phyloP scores from a whole-genome alignment of 1,140 invertebrate species.

The Ips typographus region DNA sequence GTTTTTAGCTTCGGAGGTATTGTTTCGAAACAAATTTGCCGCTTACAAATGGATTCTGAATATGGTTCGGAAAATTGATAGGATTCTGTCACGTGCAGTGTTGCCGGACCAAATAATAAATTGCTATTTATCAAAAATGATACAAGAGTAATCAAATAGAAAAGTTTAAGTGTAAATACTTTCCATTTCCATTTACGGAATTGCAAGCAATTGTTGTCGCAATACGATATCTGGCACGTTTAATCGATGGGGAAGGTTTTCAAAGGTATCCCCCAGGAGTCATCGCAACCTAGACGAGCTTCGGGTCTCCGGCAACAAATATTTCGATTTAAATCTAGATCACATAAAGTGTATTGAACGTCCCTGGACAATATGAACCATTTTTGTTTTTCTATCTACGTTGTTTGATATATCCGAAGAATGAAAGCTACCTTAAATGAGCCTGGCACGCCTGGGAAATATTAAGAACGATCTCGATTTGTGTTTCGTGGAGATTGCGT shows the following conservation, averaged over 20 bases:
- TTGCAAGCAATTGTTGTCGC: too few relatives aligned
- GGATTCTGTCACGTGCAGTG: too few relatives aligned
- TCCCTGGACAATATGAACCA: neutral
- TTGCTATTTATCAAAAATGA: too few relatives aligned
- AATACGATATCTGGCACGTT: neutral
- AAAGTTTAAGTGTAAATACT: too few relatives aligned
- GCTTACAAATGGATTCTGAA: too few relatives aligned
- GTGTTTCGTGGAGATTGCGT: too few relatives aligned
- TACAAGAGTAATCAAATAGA: too few relatives aligned
- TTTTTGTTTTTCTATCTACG: neutral
- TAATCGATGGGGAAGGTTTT: neutral
- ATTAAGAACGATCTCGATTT: neutral
- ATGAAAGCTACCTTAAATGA: neutral
- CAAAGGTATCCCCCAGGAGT: neutral
- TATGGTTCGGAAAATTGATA: too few relatives aligned
- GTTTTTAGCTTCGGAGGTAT: neutral
- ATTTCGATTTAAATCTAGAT: slow-evolving; percentile 6
- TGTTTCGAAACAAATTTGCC: too few relatives aligned
- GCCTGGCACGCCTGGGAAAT: neutral
- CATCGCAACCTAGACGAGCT: neutral
- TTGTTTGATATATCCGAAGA: neutral
- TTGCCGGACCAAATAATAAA: too few relatives aligned
- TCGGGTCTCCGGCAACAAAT: neutral
- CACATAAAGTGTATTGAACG: neutral
- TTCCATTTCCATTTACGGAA: too few relatives aligned